These are phyloP conservation scores for Latrodectus hesperus DNA, from an alignment of 2,888 invertebrate species.

Conservation along the genomic window DNA sequence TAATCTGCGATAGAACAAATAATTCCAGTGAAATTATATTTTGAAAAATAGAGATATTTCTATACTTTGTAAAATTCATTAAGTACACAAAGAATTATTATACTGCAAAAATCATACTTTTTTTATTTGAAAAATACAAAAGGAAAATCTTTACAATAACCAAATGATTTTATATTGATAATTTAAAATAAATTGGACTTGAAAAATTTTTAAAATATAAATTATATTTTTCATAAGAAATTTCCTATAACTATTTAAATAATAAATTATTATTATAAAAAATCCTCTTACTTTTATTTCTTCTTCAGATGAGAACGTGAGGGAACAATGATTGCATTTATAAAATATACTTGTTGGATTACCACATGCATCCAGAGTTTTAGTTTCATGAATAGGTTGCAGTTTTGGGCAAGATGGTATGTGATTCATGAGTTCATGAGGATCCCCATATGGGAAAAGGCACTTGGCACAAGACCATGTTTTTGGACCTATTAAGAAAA, in stretches of 20 bases:
- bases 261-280: not conserved
- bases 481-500: conserved; percentile 62
- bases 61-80: too few relatives aligned
- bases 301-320: conserved; percentile 68
- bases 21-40: too few relatives aligned
- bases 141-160: too few relatives aligned
- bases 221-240: not conserved
- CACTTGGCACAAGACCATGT: conserved; percentile 71
- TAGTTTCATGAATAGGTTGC: conserved; percentile 52
- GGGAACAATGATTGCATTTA: conserved; percentile 69
- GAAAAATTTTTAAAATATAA: not conserved
- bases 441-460: conserved; percentile 71
- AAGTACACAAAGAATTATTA: too few relatives aligned
- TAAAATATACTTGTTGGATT: conserved; percentile 52
- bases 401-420: conserved; percentile 70
- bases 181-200: too few relatives aligned
- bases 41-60: too few relatives aligned
- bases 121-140: too few relatives aligned
- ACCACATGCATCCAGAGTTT: conserved; percentile 35
- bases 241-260: not conserved
- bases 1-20: too few relatives aligned
- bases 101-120: too few relatives aligned
- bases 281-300: conserved; percentile 60
- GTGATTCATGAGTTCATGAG: conserved; percentile 70
- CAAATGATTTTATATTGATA: too few relatives aligned